A percentile compares a stretch with the other conserved stretches of the same genome.
These are phyloP conservation scores for Mormyrus lacerda DNA, from an alignment of 2,113 vertebrate genomes.

Conservation along the genomic window DNA sequence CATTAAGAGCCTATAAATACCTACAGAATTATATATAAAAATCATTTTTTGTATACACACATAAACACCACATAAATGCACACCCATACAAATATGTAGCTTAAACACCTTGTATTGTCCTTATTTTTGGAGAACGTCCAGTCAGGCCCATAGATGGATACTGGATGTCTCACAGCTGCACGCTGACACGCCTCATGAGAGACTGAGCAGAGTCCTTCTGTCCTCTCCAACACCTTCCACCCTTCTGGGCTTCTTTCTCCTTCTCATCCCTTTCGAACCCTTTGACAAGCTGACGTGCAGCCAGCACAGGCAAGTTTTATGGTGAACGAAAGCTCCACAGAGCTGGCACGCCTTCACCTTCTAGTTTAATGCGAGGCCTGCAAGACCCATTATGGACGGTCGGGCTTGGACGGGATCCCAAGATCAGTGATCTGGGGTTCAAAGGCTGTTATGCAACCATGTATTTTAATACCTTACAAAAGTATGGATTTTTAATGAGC, in stretches of 20 bases:
- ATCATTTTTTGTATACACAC: not conserved
- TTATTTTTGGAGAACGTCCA: not conserved
- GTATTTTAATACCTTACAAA: slow-evolving; percentile 23
- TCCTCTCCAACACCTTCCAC: slow-evolving; percentile 14
- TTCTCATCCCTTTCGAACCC: not conserved
- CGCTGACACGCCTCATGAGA: not conserved
- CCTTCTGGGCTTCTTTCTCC: slow-evolving; percentile 11
- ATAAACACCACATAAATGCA: not conserved
- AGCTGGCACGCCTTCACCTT: slow-evolving; percentile 3
- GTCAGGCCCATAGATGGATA: not conserved
- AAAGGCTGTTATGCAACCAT: slow-evolving; percentile 31
- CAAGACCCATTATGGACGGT: slow-evolving; percentile 34
- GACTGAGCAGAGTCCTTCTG: not conserved
- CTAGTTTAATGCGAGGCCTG: slow-evolving; percentile 34
- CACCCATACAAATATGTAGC: not conserved
- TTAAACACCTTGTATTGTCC: not conserved
- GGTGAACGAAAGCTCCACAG: slow-evolving; percentile 19
- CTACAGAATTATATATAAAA: not conserved
- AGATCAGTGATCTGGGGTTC: slow-evolving; percentile 21
- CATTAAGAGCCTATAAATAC: not conserved
- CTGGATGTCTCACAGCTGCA: not conserved
- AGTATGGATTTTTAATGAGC: slow-evolving; percentile 13
- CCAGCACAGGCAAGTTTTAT: slow-evolving; percentile 32
- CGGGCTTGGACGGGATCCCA: not conserved
- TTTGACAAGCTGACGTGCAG: slow-evolving; percentile 30